phyloP scores from a whole-genome alignment of 1,140 invertebrate genomes.

The Archivesica marissinica region DNA sequence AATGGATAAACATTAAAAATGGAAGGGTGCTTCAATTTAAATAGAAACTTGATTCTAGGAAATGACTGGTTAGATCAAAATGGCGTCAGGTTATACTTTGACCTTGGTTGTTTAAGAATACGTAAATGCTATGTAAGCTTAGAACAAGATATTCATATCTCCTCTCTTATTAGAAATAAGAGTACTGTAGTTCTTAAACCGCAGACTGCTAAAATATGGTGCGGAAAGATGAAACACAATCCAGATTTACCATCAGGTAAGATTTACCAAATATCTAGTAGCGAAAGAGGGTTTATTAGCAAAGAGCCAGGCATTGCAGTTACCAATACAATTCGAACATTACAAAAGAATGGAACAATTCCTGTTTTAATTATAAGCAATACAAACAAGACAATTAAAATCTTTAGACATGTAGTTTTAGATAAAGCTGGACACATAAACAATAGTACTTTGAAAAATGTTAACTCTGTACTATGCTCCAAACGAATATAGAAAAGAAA shows the following conservation, averaged over 20 bases:
- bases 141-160: slow-evolving; percentile 36
- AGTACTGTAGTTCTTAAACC: not conserved
- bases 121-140: not conserved
- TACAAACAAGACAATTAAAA: slow-evolving; percentile 49
- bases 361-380: slow-evolving; percentile 50
- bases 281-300: slow-evolving; percentile 19
- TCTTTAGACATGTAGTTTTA: not conserved
- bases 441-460: not conserved
- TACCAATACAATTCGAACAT: slow-evolving; percentile 1
- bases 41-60: slow-evolving; percentile 41
- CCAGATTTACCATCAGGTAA: not conserved
- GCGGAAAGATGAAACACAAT: not conserved
- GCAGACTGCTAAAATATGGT: not conserved
- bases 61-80: not conserved
- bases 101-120: slow-evolving; percentile 8
- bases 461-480: not conserved
- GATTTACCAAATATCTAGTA: not conserved
- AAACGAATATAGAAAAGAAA: not conserved
- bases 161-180: slow-evolving; percentile 1
- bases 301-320: slow-evolving; percentile 59
- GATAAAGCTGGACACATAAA: not conserved
- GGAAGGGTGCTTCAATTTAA: slow-evolving; percentile 4
- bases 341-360: slow-evolving; percentile 18
- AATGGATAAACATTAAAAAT: slow-evolving; percentile 10
- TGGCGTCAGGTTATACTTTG: slow-evolving; percentile 31